Base-by-base conservation (phyloP, 2,113 vertebrate genomes). In the Lycocorax pyrrhopterus region DNA sequence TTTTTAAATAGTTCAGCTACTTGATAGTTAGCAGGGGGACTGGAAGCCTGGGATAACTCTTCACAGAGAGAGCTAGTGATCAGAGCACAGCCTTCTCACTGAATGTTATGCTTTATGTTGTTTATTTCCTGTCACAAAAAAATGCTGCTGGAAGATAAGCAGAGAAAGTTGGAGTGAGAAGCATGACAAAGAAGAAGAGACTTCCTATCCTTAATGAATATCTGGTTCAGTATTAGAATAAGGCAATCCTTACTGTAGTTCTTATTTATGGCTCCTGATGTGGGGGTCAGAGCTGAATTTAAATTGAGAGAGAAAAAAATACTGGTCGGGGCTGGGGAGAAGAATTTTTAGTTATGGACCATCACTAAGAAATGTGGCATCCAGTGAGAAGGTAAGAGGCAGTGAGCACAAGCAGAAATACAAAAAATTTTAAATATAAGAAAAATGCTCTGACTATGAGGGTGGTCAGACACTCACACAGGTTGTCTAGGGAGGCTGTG, bases 1-100 rank as follows among this genome's bases (percentile, higher is more conserved):
- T 87, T 91, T 94, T 95, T 93, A 92, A 95, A 46, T 73, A 94
- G 72, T 55, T 93, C 44, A 89, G 51, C 55, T 94, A 56, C 87
- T 95, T 95, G 80, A 71, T 94, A 53, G 35, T 78, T 90, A 96
- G 64, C 46, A 66, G 43, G 15, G 43, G 37, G n/a, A 94, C 52
- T 39, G 41, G 56, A 87, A 75, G 60, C 32, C 73, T 81, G 60
- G 74, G 76, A 80, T 86, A 83, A 64, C 19, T 89, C 63, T 77
- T 77, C 56, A 72, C 47, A 56, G 51, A 52, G 62, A 33, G 22
- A 4, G 1, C 27, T 43, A 32, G 33, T 73, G 74, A 79, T 73
- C 67, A 76, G 66, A 83, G 37, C 22, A 33, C 0, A 27, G 59
- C 46, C 67, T 69, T 85, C 58, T 58, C n/a, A 30, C 44, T 86